phyloP scores from a whole-genome alignment of 53 echinoderm and acorn worm species.

The Arbacia lixula region DNA sequence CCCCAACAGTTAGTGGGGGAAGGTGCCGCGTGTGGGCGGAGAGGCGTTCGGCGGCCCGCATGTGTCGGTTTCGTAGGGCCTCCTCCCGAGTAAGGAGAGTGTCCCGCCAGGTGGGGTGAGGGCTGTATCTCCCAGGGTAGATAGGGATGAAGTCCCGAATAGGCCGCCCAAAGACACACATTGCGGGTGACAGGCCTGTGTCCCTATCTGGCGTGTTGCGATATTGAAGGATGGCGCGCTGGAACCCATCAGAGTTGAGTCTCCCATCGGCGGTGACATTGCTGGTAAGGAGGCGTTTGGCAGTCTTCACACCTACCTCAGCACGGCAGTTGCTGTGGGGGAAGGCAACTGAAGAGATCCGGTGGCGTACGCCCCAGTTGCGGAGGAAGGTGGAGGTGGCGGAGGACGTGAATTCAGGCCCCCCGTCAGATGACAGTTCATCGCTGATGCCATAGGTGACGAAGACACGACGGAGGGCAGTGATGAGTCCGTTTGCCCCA shows the following conservation, averaged over 20 bases:
- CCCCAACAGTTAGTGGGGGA: constrained; percentile 55
- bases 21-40: constrained; percentile 47
- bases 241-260: constrained; percentile 60
- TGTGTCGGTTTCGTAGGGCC: constrained; percentile 63
- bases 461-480: constrained; percentile 52
- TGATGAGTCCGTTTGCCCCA: constrained; percentile 50
- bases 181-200: constrained; percentile 60
- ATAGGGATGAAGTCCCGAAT: constrained; percentile 70
- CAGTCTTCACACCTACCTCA: constrained; percentile 64
- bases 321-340: constrained; percentile 68
- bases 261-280: constrained; percentile 33
- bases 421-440: constrained; percentile 66
- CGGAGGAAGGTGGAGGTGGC: constrained; percentile 40
- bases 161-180: constrained; percentile 67
- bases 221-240: constrained; percentile 65
- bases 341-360: constrained; percentile 60
- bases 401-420: constrained; percentile 58
- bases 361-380: constrained; percentile 57
- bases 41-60: constrained; percentile 53
- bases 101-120: constrained; percentile 63
- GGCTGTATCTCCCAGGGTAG: constrained; percentile 48
- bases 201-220: constrained; percentile 63
- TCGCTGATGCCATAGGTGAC: constrained; percentile 61
- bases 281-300: constrained; percentile 60
- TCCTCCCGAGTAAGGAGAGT: constrained; percentile 48